Base-by-base conservation (phyloP, 2,888 invertebrate species). In the Drosophila austrosaltans region DNA sequence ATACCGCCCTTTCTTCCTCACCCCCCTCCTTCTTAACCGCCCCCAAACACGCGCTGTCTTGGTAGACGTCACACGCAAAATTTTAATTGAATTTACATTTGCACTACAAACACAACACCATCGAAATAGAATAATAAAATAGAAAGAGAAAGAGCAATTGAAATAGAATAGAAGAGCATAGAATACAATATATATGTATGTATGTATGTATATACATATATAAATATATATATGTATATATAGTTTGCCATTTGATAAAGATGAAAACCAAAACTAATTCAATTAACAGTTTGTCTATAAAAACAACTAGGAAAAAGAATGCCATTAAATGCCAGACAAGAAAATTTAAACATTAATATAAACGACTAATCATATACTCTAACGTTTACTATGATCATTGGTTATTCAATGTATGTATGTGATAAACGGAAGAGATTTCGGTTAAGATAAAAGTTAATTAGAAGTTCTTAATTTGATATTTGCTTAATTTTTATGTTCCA, bases 11-110 rank as follows among this genome's bases (percentile, higher is more conserved):
- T 72, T 53, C 5, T 30, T 28, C 28, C 28, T 30, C 12, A 25
- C 63, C 66, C 53, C 42, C 61, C 10, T 10, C 48, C 22, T 22
- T 22, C 8, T 8, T 32, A 10, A n/a, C 10, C 22, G 22, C 48
- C 48, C 48, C 3, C 48, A 48, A 61, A 66, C 69, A 69, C 64
- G 72, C 72, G 72, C 63, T 61, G 39, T 63, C 61, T 39, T 48
- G 42, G 65, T 48, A 64, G 79, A 79, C 79, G 82, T 87, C 82
- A 82, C 80, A 86, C 75, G 89, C 84, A 66, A 77, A 81, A 81
- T 81, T 87, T 87, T 88, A 84, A 84, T 84, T 84, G 79, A 89
- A 89, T 84, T 84, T 81, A 87, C 79, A 89, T 83, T 78, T 77
- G 42, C 72, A 61, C 73, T 48, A 48, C 22, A 48, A 48, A 61